Conservation (phyloP, 1,140 invertebrate genomes). For the Eurosta solidaginis region DNA sequence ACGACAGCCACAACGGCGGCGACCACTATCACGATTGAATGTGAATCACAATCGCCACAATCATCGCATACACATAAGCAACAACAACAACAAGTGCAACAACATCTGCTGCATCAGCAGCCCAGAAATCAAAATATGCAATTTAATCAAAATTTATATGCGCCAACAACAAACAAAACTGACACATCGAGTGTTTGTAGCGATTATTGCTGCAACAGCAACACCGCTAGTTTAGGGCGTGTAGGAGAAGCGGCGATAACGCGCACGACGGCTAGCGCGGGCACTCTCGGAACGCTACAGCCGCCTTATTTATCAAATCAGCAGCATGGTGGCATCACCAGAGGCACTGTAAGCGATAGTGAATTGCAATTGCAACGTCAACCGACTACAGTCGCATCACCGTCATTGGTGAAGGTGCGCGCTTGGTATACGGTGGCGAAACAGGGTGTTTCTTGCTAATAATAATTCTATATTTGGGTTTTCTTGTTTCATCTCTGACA, state of each 20-base stretch:
- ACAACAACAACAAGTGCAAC: slow-evolving; percentile 27
- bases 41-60: slow-evolving; percentile 27
- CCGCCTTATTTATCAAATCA: not conserved
- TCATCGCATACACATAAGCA: slow-evolving; percentile 30
- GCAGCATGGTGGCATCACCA: not conserved
- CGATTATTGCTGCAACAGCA: not conserved
- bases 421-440: slow-evolving; percentile 59
- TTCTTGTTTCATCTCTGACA: not conserved
- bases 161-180: slow-evolving; percentile 30
- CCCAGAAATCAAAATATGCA: slow-evolving; percentile 21
- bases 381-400: slow-evolving; percentile 49
- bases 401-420: slow-evolving; percentile 57
- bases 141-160: slow-evolving; percentile 30
- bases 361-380: slow-evolving; percentile 16
- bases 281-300: not conserved
- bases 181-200: not conserved
- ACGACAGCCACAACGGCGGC: not conserved
- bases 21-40: slow-evolving; percentile 33
- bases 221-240: not conserved
- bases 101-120: slow-evolving; percentile 29
- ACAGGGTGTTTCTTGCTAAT: slow-evolving; percentile 59
- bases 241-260: not conserved
- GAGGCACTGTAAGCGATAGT: not conserved
- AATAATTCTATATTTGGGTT: not conserved
- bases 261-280: not conserved